phyloP scores from a whole-genome alignment of 1,140 invertebrate species.

The Hetaerina americana region DNA sequence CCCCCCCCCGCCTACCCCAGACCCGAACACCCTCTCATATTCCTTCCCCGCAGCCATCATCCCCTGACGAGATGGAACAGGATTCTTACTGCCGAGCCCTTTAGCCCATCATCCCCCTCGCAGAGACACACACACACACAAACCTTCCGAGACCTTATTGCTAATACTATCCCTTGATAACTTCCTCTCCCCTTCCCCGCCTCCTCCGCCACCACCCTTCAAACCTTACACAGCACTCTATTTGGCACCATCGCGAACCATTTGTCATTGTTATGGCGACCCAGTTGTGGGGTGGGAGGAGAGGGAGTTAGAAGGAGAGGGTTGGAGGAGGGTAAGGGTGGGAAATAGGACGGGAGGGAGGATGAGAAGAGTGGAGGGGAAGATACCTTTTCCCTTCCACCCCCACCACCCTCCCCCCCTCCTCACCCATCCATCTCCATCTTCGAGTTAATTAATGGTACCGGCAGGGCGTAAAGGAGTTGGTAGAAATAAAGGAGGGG shows the following conservation, averaged over 20 bases:
- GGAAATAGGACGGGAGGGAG: too few species aligned
- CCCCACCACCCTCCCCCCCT: too few species aligned
- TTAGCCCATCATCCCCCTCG: too few species aligned
- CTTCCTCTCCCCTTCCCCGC: background rate
- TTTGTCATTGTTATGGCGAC: background rate
- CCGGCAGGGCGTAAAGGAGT: background rate
- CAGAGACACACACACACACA: too few species aligned
- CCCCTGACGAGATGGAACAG: background rate
- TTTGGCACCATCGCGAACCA: background rate
- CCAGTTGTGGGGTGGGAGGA: background rate
- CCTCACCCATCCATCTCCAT: too few species aligned
- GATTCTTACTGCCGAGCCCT: too few species aligned
- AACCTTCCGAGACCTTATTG: too few species aligned
- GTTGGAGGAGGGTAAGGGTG: too few species aligned
- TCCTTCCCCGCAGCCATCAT: background rate
- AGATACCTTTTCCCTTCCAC: too few species aligned
- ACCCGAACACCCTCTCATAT: background rate
- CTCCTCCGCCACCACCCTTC: background rate
- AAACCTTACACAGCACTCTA: background rate
- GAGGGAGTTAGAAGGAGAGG: too few species aligned
- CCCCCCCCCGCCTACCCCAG: background rate
- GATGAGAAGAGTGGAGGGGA: too few species aligned
- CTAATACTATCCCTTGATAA: background rate
- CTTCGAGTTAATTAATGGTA: background rate
- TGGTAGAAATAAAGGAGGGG: too few species aligned